Conservation (phyloP, 2,113 vertebrate species). For the Alethe diademata region DNA sequence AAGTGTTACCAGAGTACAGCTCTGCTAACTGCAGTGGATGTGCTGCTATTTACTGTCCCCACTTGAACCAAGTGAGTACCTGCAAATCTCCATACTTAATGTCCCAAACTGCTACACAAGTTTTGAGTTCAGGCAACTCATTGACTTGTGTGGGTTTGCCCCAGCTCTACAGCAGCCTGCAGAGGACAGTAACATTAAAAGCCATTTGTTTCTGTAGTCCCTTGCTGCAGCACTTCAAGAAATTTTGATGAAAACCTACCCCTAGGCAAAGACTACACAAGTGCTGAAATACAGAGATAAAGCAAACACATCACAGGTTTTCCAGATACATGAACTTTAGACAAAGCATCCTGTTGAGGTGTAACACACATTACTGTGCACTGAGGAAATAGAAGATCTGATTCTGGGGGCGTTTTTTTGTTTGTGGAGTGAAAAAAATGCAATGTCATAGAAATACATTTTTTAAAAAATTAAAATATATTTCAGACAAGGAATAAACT, state of each 20-base stretch:
- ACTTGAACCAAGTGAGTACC: neutral
- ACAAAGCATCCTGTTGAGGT: neutral
- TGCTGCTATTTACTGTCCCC: neutral
- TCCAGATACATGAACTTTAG: neutral
- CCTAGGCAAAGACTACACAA: slow-evolving; percentile 12
- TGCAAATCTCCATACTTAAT: neutral
- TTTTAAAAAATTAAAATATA: neutral
- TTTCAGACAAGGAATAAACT: neutral
- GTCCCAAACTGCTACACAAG: neutral
- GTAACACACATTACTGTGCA: neutral
- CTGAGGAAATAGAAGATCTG: neutral
- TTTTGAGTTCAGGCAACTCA: neutral
- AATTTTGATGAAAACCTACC: slow-evolving; percentile 20
- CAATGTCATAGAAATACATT: neutral
- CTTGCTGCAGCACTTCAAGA: neutral
- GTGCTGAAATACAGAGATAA: neutral
- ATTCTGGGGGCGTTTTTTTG: neutral
- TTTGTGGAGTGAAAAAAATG: neutral
- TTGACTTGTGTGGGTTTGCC: neutral
- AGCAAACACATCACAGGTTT: slow-evolving; percentile 9
- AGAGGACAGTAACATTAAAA: neutral
- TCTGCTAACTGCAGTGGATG: neutral
- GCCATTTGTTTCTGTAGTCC: neutral
- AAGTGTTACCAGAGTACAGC: neutral
- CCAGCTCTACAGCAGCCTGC: neutral